Evolutionary conservation across 2,888 invertebrate genomes (phyloP).

Genomic region (Macropis europaea): DNA sequence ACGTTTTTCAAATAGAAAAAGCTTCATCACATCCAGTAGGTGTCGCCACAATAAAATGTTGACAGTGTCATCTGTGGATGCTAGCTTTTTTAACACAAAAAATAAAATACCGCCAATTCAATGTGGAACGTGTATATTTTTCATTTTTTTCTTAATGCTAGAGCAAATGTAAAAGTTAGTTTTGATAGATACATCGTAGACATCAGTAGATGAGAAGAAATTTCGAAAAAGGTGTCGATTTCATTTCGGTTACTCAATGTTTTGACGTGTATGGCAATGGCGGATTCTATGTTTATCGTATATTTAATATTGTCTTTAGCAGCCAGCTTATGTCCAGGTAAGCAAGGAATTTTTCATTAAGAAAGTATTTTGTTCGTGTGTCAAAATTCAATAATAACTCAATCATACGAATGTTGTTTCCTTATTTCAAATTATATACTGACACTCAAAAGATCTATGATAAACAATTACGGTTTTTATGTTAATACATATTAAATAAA

Average conservation of each 20-base stretch:
- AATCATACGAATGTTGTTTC: background rate
- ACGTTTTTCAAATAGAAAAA: no score
- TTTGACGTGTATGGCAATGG: constrained; percentile 76
- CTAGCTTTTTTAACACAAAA: constrained; percentile 20
- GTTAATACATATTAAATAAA: no score
- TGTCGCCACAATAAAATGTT: constrained; percentile 25
- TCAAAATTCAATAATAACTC: background rate
- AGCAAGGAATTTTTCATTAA: constrained; percentile 2
- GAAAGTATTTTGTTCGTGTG: background rate
- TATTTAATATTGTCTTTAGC: constrained; percentile 75
- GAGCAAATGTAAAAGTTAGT: background rate
- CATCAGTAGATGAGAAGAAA: background rate
- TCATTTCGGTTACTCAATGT: constrained; percentile 68
- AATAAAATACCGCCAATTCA: constrained; percentile 46
- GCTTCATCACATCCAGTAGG: no score
- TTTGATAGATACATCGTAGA: background rate
- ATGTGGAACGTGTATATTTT: constrained; percentile 28
- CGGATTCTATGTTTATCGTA: constrained; percentile 75
- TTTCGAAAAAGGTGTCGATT: constrained; percentile 17
- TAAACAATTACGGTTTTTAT: no score
- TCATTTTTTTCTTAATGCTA: constrained; percentile 4
- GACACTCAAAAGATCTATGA: constrained; percentile 1
- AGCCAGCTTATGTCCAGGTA: constrained; percentile 74
- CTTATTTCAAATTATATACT: background rate
- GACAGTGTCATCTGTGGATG: constrained; percentile 32